Base-by-base conservation (phyloP, 1,140 invertebrate species). In the Battus philenor region DNA sequence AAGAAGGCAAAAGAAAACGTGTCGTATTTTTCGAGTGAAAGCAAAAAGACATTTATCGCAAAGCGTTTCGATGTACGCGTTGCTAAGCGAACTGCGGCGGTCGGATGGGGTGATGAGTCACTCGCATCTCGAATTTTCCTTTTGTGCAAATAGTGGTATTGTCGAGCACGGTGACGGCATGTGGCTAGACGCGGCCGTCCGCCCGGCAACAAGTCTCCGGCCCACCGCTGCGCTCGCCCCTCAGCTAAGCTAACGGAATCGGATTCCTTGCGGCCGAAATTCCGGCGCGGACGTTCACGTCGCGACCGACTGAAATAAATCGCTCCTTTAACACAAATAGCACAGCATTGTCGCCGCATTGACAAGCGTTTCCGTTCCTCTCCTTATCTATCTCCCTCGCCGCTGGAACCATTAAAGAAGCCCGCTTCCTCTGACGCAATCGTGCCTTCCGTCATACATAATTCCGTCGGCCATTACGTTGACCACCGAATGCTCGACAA, bases 321-420 rank as follows among this genome's bases (percentile, higher is more conserved):
- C 71, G 77, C 73, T 79, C 69, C 61, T 80, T 77, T 77, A 79
- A 83, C 79, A 68, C 70, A 83, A 79, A 83, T 80, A 79, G 76
- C 78, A 65, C 65, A 52, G 70, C 74, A 83, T 76, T 81, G 75
- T 83, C 71, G 69, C 64, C 69, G 61, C 75, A 77, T 74, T 75
- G 73, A 78, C 73, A 77, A 59, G 59, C 68, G 69, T 71, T 82
- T 80, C 76, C 78, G 78, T 68, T 82, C 68, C 63, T 77, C 66
- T 76, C 74, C 76, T 78, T 76, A 62, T 67, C 60, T 58, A 39
- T 50, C 48, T 64, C 47, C 57, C 61, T 54, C 56, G 50, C 53
- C 33, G 43, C 54, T 44, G 32, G 22, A 51, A 43, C 39, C 57
- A 64, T 58, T 68, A 59, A 63, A 67, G 66, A 68, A 51, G 59